These are phyloP conservation scores for Rhynchonycteris naso DNA, from an alignment of 2,797 vertebrate species.

Conservation along the genomic window DNA sequence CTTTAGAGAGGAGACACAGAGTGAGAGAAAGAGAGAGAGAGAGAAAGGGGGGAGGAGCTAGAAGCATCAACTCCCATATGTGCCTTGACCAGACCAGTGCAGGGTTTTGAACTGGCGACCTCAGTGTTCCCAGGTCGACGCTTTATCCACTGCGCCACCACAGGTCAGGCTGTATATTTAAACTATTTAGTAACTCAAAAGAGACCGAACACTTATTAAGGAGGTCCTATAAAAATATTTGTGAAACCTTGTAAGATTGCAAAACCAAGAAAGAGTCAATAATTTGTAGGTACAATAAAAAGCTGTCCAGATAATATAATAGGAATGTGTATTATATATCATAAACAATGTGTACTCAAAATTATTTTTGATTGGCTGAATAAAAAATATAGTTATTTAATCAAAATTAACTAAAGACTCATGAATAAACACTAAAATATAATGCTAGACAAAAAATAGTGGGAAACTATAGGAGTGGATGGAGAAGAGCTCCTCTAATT, in stretches of 20 bases:
- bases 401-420: slow-evolving; percentile 20
- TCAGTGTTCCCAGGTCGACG: too few relatives aligned
- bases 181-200: slow-evolving; percentile 33
- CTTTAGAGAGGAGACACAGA: too few relatives aligned
- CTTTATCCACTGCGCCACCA: too few relatives aligned
- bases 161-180: background rate
- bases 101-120: too few relatives aligned
- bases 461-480: background rate
- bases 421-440: background rate
- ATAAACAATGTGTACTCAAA: background rate
- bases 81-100: too few relatives aligned
- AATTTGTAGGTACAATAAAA: background rate
- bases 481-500: background rate
- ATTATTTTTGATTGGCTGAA: slow-evolving; percentile 12
- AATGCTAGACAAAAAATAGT: background rate
- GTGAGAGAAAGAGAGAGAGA: too few relatives aligned
- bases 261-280: background rate
- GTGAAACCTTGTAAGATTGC: background rate
- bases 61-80: too few relatives aligned
- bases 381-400: slow-evolving; percentile 34
- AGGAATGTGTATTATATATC: background rate
- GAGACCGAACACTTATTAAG: slow-evolving; percentile 16
- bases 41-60: too few relatives aligned
- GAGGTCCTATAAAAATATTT: slow-evolving; percentile 24
- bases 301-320: background rate